phyloP scores from a whole-genome alignment of 2,888 invertebrate genomes.

The Argyra leucocephala region DNA sequence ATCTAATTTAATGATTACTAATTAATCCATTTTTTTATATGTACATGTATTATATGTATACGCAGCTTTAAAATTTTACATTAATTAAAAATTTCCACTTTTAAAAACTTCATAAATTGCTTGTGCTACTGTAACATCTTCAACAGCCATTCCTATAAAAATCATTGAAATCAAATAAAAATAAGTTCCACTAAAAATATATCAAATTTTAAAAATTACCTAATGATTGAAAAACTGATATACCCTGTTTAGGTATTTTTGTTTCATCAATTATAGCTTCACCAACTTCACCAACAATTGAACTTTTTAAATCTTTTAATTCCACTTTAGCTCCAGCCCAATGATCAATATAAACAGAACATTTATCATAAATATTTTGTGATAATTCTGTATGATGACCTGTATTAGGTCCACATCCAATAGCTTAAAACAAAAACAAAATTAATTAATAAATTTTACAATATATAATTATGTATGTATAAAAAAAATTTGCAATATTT shows the following conservation, averaged over 20 bases:
- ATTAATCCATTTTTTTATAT: too few relatives aligned
- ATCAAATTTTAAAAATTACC: conserved; percentile 42
- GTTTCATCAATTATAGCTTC: conserved; percentile 44
- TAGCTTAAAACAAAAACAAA: conserved; percentile 41
- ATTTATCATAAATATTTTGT: conserved; percentile 44
- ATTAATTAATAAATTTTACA: background rate
- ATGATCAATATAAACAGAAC: conserved; percentile 50
- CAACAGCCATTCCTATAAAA: conserved; percentile 50
- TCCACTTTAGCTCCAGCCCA: conserved; percentile 47
- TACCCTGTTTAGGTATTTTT: conserved; percentile 31
- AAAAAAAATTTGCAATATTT: background rate
- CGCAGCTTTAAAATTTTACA: too few relatives aligned
- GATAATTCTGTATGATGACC: conserved; percentile 48
- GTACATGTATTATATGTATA: too few relatives aligned
- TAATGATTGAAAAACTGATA: conserved; percentile 56
- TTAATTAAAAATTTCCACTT: background rate
- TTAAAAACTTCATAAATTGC: conserved; percentile 40
- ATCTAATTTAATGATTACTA: too few relatives aligned
- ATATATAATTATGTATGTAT: background rate
- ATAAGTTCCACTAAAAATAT: too few relatives aligned
- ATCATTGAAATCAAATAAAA: too few relatives aligned
- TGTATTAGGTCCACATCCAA: conserved; percentile 46
- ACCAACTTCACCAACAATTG: conserved; percentile 50
- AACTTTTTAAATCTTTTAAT: conserved; percentile 45
- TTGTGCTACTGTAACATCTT: conserved; percentile 52